Conservation (phyloP, 2,888 invertebrate species). For the Drepana falcataria region DNA sequence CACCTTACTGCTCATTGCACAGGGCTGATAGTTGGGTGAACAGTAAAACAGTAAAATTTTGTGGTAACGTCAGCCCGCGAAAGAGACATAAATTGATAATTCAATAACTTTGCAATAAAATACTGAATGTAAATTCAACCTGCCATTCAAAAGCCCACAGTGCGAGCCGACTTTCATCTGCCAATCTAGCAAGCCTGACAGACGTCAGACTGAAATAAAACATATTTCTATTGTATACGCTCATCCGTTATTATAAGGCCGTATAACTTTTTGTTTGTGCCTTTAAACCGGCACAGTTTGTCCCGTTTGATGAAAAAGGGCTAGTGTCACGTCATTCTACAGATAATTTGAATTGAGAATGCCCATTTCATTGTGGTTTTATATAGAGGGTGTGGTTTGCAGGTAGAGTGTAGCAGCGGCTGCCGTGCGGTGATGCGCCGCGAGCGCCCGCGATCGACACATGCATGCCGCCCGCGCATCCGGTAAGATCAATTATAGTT, state of each 20-base stretch:
- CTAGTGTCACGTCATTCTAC: background rate
- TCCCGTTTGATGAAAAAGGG: constrained; percentile 9
- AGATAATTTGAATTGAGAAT: background rate
- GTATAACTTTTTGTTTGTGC: constrained; percentile 14
- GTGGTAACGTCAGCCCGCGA: too few relatives aligned
- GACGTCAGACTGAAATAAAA: constrained; percentile 2
- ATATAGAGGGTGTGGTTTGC: constrained; percentile 18
- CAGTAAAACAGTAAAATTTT: too few relatives aligned
- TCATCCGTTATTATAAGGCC: background rate
- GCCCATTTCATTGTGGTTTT: constrained; percentile 9
- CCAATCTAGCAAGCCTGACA: background rate
- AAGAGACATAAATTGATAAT: too few relatives aligned
- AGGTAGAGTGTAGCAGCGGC: constrained; percentile 52
- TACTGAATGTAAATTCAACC: background rate
- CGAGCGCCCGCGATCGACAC: constrained; percentile 70
- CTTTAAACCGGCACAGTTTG: constrained; percentile 11
- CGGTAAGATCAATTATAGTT: constrained; percentile 40
- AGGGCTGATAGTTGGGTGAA: too few relatives aligned
- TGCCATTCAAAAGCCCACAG: background rate
- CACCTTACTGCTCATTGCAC: too few relatives aligned
- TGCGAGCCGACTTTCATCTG: background rate
- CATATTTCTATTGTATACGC: background rate
- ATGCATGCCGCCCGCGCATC: constrained; percentile 78
- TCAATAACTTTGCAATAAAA: background rate
- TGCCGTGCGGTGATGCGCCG: constrained; percentile 74